Evolutionary conservation across 2,888 invertebrate species (phyloP).

Genomic region (Hyposoter didymator): DNA sequence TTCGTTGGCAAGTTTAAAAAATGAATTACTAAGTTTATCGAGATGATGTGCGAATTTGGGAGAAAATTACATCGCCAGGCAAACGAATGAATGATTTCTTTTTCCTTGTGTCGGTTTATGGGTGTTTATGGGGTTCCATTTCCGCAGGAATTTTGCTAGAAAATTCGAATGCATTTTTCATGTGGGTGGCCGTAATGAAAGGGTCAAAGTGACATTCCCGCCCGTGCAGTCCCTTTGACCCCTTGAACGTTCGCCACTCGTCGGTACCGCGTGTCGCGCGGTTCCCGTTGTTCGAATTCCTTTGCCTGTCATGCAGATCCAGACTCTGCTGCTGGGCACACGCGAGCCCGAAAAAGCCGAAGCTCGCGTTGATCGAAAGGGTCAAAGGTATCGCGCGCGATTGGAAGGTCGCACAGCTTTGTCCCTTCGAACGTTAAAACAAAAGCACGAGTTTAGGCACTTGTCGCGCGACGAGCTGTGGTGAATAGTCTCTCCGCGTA

Average conservation of each 20-base stretch:
- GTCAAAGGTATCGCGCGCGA: not conserved
- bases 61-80: no score
- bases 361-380: not conserved
- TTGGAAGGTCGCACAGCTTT: not conserved
- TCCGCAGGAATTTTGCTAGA: no score
- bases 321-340: not conserved
- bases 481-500: not conserved
- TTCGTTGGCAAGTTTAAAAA: not conserved
- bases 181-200: slow-evolving; percentile 6
- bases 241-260: slow-evolving; percentile 29
- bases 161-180: no score
- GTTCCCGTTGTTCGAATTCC: slow-evolving; percentile 48
- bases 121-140: no score
- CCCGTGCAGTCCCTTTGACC: slow-evolving; percentile 35
- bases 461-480: not conserved
- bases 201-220: slow-evolving; percentile 48
- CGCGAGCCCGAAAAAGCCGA: not conserved
- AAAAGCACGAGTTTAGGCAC: not conserved
- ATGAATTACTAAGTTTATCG: not conserved
- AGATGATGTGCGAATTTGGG: no score
- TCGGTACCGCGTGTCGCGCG: slow-evolving; percentile 41
- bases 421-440: not conserved
- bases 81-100: no score
- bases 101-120: no score
- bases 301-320: slow-evolving; percentile 28